Evolutionary conservation across 2,888 invertebrate species (phyloP).

Genomic region (Ophraella communa): DNA sequence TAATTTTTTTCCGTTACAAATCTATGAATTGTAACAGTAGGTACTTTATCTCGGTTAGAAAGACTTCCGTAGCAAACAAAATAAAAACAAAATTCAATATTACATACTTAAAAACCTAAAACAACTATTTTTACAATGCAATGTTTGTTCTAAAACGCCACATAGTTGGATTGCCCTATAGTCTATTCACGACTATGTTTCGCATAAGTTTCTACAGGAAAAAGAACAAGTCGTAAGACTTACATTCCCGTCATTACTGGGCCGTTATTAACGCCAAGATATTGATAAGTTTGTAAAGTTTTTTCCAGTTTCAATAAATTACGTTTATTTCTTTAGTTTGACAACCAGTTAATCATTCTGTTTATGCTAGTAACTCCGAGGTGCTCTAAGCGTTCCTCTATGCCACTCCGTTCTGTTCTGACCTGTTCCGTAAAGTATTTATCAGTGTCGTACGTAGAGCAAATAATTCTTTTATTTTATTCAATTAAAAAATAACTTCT

Average conservation of each 20-base stretch:
- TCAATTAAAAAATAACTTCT: too few relatives aligned
- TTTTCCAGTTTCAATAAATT: constrained; percentile 59
- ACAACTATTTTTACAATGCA: too few relatives aligned
- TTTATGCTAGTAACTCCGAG: constrained; percentile 58
- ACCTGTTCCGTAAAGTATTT: constrained; percentile 8
- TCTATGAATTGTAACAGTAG: too few relatives aligned
- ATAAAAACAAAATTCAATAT: too few relatives aligned
- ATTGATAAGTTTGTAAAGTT: constrained; percentile 60
- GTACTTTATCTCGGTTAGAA: too few relatives aligned
- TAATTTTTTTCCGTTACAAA: too few relatives aligned
- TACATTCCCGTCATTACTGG: constrained; percentile 59
- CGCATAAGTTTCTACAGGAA: neutral
- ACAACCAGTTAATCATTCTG: constrained; percentile 60
- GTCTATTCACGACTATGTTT: too few relatives aligned
- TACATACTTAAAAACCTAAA: too few relatives aligned
- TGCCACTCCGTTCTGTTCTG: neutral
- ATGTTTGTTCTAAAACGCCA: too few relatives aligned
- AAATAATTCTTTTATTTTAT: neutral
- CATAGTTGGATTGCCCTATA: too few relatives aligned
- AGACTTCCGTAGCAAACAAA: too few relatives aligned
- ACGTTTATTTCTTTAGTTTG: constrained; percentile 61
- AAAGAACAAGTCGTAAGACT: constrained; percentile 14
- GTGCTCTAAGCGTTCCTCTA: constrained; percentile 33
- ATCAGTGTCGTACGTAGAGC: neutral
- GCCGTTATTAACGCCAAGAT: constrained; percentile 60